Evolutionary conservation across 1,140 invertebrate genomes (phyloP).

Genomic region (Drosophila lacertosa): DNA sequence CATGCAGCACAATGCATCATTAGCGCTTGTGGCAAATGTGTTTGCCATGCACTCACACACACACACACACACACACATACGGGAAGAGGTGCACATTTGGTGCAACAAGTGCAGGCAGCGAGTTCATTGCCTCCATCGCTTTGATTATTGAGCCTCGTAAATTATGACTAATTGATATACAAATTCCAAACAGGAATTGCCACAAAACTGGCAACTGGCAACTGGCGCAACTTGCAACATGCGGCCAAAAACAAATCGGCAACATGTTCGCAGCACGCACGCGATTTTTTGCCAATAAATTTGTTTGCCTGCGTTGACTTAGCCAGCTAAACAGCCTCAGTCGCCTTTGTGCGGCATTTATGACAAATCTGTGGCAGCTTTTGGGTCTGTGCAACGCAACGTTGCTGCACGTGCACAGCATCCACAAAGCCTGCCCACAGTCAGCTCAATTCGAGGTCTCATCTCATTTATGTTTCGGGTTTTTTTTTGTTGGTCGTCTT

Average conservation of each 20-base stretch:
- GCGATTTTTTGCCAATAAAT: conserved; percentile 45
- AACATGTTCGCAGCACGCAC: conserved; percentile 58
- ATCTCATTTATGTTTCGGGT: conserved; percentile 44
- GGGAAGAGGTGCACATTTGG: conserved; percentile 25
- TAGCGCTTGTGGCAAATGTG: conserved; percentile 76
- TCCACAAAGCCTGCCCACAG: conserved; percentile 53
- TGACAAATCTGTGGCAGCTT: conserved; percentile 46
- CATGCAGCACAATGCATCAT: conserved; percentile 74
- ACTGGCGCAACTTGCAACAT: conserved; percentile 19
- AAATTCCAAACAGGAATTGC: conserved; percentile 55
- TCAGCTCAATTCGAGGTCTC: conserved; percentile 21
- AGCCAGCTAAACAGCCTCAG: neutral
- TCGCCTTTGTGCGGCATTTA: conserved; percentile 38
- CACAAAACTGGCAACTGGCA: conserved; percentile 26
- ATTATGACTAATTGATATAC: conserved; percentile 82
- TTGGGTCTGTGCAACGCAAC: neutral
- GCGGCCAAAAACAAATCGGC: conserved; percentile 16
- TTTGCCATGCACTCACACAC: conserved; percentile 53
- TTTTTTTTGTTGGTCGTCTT: neutral
- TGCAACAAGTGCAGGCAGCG: conserved; percentile 70
- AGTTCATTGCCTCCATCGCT: conserved; percentile 68
- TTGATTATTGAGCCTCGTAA: conserved; percentile 71
- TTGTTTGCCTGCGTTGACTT: conserved; percentile 20
- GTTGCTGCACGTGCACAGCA: conserved; percentile 66
- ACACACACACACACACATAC: conserved; percentile 36